A percentile compares a stretch with the other conserved stretches of the same genome.
Conservation (phyloP, 2,113 vertebrate genomes). For the Lophochroa leadbeateri region DNA sequence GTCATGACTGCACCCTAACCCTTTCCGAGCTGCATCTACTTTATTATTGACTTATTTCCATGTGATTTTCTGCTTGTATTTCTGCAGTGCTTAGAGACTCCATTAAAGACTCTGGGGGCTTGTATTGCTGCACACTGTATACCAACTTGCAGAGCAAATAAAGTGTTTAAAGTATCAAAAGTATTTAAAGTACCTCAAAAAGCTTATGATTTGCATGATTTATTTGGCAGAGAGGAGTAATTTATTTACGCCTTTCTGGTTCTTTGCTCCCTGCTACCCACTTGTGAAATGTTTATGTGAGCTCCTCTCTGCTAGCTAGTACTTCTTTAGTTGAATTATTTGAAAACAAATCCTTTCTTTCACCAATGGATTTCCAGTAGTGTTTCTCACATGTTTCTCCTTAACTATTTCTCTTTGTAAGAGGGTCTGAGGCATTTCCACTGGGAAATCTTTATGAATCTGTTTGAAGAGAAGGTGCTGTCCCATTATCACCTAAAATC, state of each 20-base stretch:
- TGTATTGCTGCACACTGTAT: not conserved
- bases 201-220: not conserved
- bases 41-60: not conserved
- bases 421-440: not conserved
- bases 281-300: constrained; percentile 16
- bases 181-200: not conserved
- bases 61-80: not conserved
- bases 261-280: constrained; percentile 2
- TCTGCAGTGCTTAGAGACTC: not conserved
- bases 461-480: not conserved
- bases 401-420: not conserved
- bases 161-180: not conserved
- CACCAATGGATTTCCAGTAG: not conserved
- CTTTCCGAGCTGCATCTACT: not conserved
- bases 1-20: not conserved
- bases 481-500: not conserved
- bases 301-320: not conserved
- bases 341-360: constrained; percentile 17
- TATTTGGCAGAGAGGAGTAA: not conserved
- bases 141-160: not conserved
- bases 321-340: not conserved
- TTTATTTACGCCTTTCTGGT: constrained; percentile 25
- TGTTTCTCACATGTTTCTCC: not conserved
- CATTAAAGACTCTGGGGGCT: not conserved
- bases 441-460: not conserved